Base-by-base conservation (phyloP, 2,113 vertebrate species). In the Axis porcinus region DNA sequence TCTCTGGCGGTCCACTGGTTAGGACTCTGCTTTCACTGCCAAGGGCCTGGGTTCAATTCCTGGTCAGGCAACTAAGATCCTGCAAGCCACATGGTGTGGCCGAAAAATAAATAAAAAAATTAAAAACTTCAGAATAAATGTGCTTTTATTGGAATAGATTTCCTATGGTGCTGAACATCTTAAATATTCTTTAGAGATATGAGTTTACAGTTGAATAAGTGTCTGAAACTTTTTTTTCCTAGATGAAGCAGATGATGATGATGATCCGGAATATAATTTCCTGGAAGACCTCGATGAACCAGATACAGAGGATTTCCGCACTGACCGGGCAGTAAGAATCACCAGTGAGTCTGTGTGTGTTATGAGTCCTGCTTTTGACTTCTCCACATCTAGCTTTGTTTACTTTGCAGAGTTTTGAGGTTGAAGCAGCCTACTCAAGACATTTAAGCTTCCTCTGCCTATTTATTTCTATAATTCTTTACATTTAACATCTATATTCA, bases 241-340 rank as follows among this genome's bases (percentile, higher is more conserved):
- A 99, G 99, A 99, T 93, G 99, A 99, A 57, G 99, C 98, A 0
- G 99, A 99, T 52, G 99, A 99, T 5, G 99, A 99, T 0, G 99
- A 99, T 1, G 99, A 99, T 87, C 99, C 99, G 0, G 99, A 99
- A 79, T 99, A 99, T 97, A 99, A 99, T 95, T 99, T 99, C 94
- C 98, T 99, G 91, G 99, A 99, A 0, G 99, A 99, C 91, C 98
- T 99, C 40, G 99, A 99, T 84, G 99, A 99, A 62, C 99, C 99
- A 0, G 99, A 99, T 92, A 98, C 99, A 17, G 99, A 99, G 89
- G 99, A 99, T 92, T 99, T 99, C 98, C 99, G 99, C 60, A 99
- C 99, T 0, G 99, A 99, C 96, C 99, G 99, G 6, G 99, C 99
- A 0, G 99, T 99, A 55, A 99, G 99, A 81, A 99, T 99, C 95